These are phyloP conservation scores for Magallana gigas DNA, from an alignment of 1,140 invertebrate genomes.

Conservation along the genomic window DNA sequence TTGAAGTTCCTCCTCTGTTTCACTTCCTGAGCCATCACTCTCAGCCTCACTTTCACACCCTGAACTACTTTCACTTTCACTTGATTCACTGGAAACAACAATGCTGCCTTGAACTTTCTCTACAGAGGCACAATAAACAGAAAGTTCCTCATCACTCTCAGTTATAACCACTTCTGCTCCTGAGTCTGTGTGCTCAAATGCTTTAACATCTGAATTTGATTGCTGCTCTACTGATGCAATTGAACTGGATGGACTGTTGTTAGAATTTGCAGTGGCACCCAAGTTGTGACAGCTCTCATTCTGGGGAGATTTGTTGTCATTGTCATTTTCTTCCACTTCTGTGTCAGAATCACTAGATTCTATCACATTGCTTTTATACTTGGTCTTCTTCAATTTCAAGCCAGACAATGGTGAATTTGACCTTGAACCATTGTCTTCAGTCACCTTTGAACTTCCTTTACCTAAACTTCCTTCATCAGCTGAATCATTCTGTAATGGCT, in stretches of 20 bases:
- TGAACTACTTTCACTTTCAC: slow-evolving; percentile 25
- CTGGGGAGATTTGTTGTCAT: not conserved
- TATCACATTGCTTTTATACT: slow-evolving; percentile 15
- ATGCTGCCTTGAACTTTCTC: not conserved
- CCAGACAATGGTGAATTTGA: slow-evolving; percentile 8
- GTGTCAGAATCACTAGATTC: slow-evolving; percentile 26
- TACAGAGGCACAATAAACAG: not conserved
- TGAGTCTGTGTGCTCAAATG: not conserved
- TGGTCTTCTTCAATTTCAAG: not conserved
- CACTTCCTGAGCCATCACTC: not conserved
- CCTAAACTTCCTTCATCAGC: not conserved
- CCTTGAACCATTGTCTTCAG: not conserved
- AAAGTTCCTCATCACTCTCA: slow-evolving; percentile 17
- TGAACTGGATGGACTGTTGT: not conserved
- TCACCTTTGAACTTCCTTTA: not conserved
- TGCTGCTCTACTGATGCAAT: not conserved
- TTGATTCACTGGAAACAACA: not conserved
- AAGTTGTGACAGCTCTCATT: not conserved
- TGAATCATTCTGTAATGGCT: not conserved
- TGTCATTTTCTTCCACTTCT: not conserved
- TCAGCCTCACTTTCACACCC: slow-evolving; percentile 2
- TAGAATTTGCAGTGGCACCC: not conserved
- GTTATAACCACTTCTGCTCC: not conserved
- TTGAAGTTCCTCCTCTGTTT: slow-evolving; percentile 11
- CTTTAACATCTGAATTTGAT: not conserved